Percentiles rank a stretch among this genome's conserved stretches.
Evolutionary conservation across 2,797 vertebrate species (phyloP).

Genomic region (Semotilus atromaculatus): DNA sequence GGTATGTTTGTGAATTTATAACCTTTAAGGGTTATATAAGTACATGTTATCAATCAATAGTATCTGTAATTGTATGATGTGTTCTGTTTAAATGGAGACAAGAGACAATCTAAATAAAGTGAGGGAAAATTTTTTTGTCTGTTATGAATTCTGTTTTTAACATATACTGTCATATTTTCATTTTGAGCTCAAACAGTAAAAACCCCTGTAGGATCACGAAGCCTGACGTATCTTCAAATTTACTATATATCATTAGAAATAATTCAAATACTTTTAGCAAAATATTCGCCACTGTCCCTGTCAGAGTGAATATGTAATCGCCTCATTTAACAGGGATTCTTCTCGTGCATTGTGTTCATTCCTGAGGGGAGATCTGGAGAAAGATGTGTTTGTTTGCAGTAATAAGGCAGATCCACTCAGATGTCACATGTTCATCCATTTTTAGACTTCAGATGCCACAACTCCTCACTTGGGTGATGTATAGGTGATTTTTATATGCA

Average conservation of each 20-base stretch:
- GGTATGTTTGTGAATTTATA: no score
- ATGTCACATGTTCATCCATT: slow-evolving; percentile 27
- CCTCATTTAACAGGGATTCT: not conserved
- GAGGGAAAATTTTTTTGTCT: not conserved
- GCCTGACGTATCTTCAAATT: not conserved
- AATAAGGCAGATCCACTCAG: not conserved
- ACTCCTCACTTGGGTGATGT: not conserved
- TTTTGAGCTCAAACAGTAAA: not conserved
- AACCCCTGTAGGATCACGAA: not conserved
- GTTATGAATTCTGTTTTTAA: not conserved
- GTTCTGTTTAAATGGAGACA: no score
- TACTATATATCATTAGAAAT: not conserved
- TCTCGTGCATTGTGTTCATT: slow-evolving; percentile 1
- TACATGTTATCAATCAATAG: no score
- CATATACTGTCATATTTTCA: not conserved
- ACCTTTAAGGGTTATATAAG: no score
- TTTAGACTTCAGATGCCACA: slow-evolving; percentile 3
- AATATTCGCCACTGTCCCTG: not conserved
- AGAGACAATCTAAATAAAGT: no score
- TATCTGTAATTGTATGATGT: no score
- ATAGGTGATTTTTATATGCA: not conserved
- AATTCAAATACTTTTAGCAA: not conserved
- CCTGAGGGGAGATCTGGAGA: not conserved
- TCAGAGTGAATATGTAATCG: not conserved
- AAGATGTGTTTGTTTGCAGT: slow-evolving; percentile 23